Evolutionary conservation across 2,113 vertebrate species (phyloP), one percentile per base, ranked within the genome.

Genomic region (Macroglossus sobrinus): DNA sequence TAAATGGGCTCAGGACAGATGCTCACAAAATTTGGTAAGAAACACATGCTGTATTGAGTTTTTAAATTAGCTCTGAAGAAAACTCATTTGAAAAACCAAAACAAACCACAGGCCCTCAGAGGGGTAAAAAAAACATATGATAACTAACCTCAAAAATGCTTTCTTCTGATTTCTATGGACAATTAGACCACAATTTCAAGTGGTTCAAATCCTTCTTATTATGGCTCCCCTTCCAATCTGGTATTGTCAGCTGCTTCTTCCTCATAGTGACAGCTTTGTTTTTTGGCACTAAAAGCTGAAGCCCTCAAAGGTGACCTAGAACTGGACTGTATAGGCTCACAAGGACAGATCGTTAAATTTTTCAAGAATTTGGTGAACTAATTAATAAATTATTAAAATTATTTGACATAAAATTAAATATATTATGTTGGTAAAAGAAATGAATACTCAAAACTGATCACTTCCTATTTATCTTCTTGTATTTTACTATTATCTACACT

Each of bases 101-200:
- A 96, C 95, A 91, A 97, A 96, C 85, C 91, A 84, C 94, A 94
- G 89, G 86, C 93, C 93, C 78, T 50, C 55, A 91, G 30, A 92
- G 35, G 53, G 33, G 9, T 16, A 2, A 45, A 80, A 35, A 47
- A 85, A 86, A 63, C 64, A 91, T 50, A 97, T 72, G 93, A 96
- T 96, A 97, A 97, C 93, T 93, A 97, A 96, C 95, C 97, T 97
- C 97, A 97, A 95, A 96, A 94, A 94, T 84, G 85, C 82, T 96
- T 94, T 94, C 89, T 97, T 97, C 91, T 89, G 93, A 92, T 97
- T 95, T 95, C 93, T 84, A 71, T 72, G 91, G 84, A 95, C 86
- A 96, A 88, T 84, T 38, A 97, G 93, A 92, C 91, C 91, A 93
- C 82, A 94, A 78, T 89, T 95, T 87, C 72, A 82, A 93, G 88